Base-by-base conservation (phyloP, 1,140 invertebrate species). In the Platyscapa corneri region DNA sequence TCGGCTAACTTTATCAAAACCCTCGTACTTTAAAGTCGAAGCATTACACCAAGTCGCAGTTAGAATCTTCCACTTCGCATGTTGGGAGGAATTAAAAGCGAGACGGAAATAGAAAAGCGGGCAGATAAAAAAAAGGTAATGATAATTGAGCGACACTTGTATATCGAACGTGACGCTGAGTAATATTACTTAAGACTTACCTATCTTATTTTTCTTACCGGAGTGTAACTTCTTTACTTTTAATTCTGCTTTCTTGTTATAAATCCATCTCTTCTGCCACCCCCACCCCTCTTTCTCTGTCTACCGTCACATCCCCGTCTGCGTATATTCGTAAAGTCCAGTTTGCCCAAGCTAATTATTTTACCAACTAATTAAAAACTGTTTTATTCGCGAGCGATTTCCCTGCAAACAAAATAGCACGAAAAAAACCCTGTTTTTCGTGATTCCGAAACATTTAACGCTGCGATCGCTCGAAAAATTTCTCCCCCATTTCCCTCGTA, bases 121-220 rank as follows among this genome's bases (percentile, higher is more conserved):
- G 42, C 42, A 74, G 67, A 20, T 70, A n/a, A 20, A 42, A 23
- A 37, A 74, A 42, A 74, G 20, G 37, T 8, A 42, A 64, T 32
- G 53, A 64, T 64, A 77, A 76, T 76, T 56, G 37, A 77, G 56
- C 27, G 56, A 83, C 56, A 67, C 37, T 64, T 42, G 34, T 53
- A 56, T 79, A 72, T 23, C 72, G 3, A 27, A 30, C 70, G 20
- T 37, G 81, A 82, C 53, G 82, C 37, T 75, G 72, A 83, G 34
- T 76, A 76, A 76, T 64, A 76, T 83, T 53, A 76, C 72, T 83
- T 83, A 46, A 64, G n/a, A 76, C 56, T 76, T 42, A 76, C 32
- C 49, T 3, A 49, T 20, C 42, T 27, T 60, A 60, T 60, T 27
- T 60, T 14, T 27, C 27, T 27, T 10, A 27, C 10, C 14, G 2